Conservation (phyloP, 2,113 vertebrate genomes). For the Dicerorhinus sumatrensis region DNA sequence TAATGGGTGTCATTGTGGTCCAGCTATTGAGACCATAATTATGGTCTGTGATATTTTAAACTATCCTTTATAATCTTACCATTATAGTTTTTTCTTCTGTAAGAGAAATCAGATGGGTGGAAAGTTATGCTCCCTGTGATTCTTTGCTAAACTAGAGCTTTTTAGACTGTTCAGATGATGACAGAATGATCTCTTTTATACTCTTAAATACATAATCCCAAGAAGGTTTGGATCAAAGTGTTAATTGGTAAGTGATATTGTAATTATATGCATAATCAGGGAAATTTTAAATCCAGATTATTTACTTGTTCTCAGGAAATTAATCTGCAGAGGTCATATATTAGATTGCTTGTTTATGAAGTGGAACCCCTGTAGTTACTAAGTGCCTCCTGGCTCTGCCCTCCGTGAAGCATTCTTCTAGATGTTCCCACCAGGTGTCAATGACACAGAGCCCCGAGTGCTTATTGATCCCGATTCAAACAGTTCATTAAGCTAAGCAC, state of each 20-base stretch:
- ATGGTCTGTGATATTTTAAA: conserved; percentile 59
- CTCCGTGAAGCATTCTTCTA: conserved; percentile 82
- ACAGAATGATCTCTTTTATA: conserved; percentile 84
- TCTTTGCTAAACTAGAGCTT: conserved; percentile 68
- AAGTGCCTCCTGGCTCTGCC: conserved; percentile 85
- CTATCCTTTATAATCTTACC: conserved; percentile 56
- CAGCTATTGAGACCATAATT: conserved; percentile 68
- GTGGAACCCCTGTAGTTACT: conserved; percentile 87
- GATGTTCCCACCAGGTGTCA: conserved; percentile 89
- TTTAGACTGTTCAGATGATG: conserved; percentile 80
- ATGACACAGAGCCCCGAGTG: conserved; percentile 87
- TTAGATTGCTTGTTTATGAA: conserved; percentile 91
- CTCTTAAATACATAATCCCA: conserved; percentile 86
- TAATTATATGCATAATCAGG: conserved; percentile 90
- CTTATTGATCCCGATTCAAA: conserved; percentile 90
- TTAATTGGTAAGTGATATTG: conserved; percentile 90
- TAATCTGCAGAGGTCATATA: conserved; percentile 88
- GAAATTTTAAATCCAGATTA: conserved; percentile 89
- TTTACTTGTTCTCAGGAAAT: conserved; percentile 89
- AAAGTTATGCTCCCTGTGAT: conserved; percentile 41
- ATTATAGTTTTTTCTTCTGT: conserved; percentile 63
- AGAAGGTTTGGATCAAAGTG: conserved; percentile 88
- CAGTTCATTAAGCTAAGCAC: conserved; percentile 93
- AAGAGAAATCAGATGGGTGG: conserved; percentile 75
- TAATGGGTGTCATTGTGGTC: conserved; percentile 63